Evolutionary conservation across 1,140 invertebrate genomes (phyloP).

Genomic region (Ceratina australensis): DNA sequence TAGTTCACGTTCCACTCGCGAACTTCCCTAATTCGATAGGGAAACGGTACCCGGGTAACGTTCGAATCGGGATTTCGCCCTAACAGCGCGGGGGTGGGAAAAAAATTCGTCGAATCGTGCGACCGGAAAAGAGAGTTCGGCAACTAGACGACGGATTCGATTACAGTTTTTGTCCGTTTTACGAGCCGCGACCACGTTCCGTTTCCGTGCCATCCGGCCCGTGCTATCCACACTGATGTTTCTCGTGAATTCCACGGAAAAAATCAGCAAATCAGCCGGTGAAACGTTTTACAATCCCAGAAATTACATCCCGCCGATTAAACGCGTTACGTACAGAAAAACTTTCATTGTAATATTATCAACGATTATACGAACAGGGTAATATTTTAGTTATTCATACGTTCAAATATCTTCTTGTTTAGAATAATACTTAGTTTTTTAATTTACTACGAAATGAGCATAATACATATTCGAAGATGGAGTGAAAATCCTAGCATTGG

Average conservation of each 20-base stretch:
- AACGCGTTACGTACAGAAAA: no score
- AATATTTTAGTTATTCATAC: no score
- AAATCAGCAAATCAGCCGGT: no score
- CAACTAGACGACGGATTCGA: slow-evolving; percentile 21
- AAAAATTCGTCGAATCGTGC: slow-evolving; percentile 24
- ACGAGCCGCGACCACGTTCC: slow-evolving; percentile 5
- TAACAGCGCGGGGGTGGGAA: not conserved
- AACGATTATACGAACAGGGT: no score
- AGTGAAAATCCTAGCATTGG: no score
- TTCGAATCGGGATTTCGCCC: not conserved
- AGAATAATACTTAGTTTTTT: no score
- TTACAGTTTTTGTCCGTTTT: slow-evolving; percentile 24
- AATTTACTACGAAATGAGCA: no score
- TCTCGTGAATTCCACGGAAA: not conserved
- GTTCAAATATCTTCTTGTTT: no score
- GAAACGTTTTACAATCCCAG: no score
- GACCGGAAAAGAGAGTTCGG: slow-evolving; percentile 14
- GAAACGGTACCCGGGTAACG: not conserved
- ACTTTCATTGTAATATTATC: no score
- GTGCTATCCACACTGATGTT: not conserved
- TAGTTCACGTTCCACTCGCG: not conserved
- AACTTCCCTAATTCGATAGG: slow-evolving; percentile 13
- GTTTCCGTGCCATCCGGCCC: not conserved
- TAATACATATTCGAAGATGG: no score
- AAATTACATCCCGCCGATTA: no score